These are phyloP conservation scores for Ennomos fuscantarius DNA, from an alignment of 2,888 invertebrate genomes.

Conservation along the genomic window DNA sequence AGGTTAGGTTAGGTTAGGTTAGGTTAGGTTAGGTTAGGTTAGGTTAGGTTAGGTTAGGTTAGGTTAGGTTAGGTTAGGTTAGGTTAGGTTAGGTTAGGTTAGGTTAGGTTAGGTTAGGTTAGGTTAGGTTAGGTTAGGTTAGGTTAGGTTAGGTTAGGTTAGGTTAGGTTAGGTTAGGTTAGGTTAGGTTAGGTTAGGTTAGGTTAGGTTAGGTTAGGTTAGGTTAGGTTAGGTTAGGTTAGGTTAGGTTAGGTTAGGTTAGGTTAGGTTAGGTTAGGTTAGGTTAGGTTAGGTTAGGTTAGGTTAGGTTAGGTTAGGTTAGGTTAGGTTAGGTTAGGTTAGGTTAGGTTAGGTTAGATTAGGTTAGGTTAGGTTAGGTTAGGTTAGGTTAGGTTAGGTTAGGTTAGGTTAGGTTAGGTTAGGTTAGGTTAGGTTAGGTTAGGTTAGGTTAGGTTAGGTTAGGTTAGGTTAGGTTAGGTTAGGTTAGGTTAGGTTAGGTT, in stretches of 20 bases:
- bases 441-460: slow-evolving; percentile 7
- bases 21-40: too few species aligned
- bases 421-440: slow-evolving; percentile 7
- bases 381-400: slow-evolving; percentile 6
- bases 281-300: slow-evolving; percentile 6
- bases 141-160: slow-evolving; percentile 7
- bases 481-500: slow-evolving; percentile 2
- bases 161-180: slow-evolving; percentile 4
- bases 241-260: slow-evolving; percentile 6
- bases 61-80: too few species aligned
- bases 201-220: slow-evolving; percentile 1
- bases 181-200: slow-evolving; percentile 1
- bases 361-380: slow-evolving; percentile 6
- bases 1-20: too few species aligned
- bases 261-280: slow-evolving; percentile 6
- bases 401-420: slow-evolving; percentile 6
- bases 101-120: slow-evolving; percentile 19
- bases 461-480: slow-evolving; percentile 7
- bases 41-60: too few species aligned
- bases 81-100: slow-evolving; percentile 22
- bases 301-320: slow-evolving; percentile 6
- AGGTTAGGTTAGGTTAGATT: slow-evolving; percentile 3
- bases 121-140: slow-evolving; percentile 26
- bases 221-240: slow-evolving; percentile 6
- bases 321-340: slow-evolving; percentile 6